These are phyloP conservation scores for Myiotriccus ornatus DNA, from an alignment of 2,797 vertebrate genomes.

Conservation along the genomic window DNA sequence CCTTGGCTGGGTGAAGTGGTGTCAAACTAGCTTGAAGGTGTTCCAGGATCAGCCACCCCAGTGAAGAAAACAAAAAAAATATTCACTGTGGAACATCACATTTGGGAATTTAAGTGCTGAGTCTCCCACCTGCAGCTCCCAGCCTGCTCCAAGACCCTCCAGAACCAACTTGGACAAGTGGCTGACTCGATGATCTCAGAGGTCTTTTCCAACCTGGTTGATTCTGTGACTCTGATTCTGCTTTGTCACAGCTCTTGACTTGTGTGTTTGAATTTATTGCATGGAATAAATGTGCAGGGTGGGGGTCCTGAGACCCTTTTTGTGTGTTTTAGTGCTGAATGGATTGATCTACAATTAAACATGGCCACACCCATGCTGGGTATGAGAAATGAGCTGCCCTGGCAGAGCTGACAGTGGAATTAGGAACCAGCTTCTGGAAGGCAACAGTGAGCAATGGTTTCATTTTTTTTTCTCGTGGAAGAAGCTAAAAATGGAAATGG, in stretches of 20 bases:
- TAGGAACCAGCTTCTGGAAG: background rate
- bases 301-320: too few relatives aligned
- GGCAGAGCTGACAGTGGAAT: background rate
- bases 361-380: background rate
- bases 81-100: rapidly evolving
- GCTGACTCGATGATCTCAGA: background rate
- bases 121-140: background rate
- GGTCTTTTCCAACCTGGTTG: background rate
- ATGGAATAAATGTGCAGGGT: rapidly evolving
- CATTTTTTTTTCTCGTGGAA: background rate
- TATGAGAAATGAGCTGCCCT: background rate
- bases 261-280: rapidly evolving
- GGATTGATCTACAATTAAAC: background rate
- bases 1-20: background rate
- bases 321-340: background rate
- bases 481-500: slow-evolving; percentile 1
- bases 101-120: rapidly evolving
- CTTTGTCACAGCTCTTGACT: rapidly evolving
- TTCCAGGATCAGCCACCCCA: too few relatives aligned
- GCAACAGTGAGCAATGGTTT: background rate
- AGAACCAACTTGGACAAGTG: background rate
- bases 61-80: rapidly evolving
- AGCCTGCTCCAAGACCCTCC: background rate
- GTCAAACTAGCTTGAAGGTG: background rate
- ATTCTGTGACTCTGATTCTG: background rate